Base-by-base conservation (phyloP, 2,888 invertebrate species). In the Ditylenchus weischeri region DNA sequence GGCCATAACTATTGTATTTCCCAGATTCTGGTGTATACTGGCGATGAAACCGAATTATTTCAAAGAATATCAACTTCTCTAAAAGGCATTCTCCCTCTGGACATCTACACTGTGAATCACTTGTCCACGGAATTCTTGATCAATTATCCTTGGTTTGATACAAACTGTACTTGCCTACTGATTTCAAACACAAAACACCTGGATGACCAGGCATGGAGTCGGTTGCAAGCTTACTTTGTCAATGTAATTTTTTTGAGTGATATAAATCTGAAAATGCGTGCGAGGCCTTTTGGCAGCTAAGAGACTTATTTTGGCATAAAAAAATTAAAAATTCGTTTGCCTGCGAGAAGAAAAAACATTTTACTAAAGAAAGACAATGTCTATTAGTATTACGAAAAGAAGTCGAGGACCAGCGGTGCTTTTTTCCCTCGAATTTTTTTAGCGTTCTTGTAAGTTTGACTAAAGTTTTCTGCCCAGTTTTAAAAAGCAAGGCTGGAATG, bases 11-110 rank as follows among this genome's bases (percentile, higher is more conserved):
- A 15, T 43, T 10, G 43, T 6, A 3, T 10, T 1, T 50, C 67
- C 29, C 65, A 79, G 77, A 70, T 79, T 49, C 69, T 81, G 19
- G 77, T 81, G 11, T 81, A 79, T 66, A 77, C 79, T 1, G 79
- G 74, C 29, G 77, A 76, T 18, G 69, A 75, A 23, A 21, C 54
- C 6, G 71, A 71, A 5, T 71, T 78, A 10, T 81, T 75, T 65
- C 60, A 62, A 18, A 61, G 73, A 13, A 79, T 81, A 50, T 72
- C 73, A 15, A 29, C 19, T 11, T 64, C 72, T 0, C 68, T 81
- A n/a, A 63, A 69, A 11, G 38, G 62, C 4, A 63, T 79, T 29
- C 57, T 81, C 38, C 78, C 80, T 18, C 59, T 69, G 35, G 73
- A 79, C 62, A 70, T 72, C 13, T 79, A 78, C 61, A 78, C 79